Conservation (phyloP, 1,140 invertebrate genomes). For the Whitmania pigra region DNA sequence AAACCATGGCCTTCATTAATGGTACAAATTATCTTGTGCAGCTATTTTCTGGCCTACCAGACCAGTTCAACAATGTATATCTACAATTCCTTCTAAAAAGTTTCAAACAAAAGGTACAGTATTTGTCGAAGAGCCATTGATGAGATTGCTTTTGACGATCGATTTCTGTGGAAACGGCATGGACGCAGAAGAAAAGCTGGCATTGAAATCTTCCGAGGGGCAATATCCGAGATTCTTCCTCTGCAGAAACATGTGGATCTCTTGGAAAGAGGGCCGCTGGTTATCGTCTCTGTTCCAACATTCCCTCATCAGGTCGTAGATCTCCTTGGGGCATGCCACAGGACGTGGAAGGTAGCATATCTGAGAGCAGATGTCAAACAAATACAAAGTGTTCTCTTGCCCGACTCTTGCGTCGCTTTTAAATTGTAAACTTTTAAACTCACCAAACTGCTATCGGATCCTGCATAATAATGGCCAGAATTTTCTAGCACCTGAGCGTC, state of each 20-base stretch:
- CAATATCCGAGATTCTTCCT: slow-evolving; percentile 65
- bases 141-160: too few relatives aligned
- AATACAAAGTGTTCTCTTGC: background rate
- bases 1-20: too few relatives aligned
- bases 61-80: too few relatives aligned
- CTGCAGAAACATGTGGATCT: slow-evolving; percentile 79
- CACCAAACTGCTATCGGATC: slow-evolving; percentile 12
- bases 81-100: too few relatives aligned
- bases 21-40: too few relatives aligned
- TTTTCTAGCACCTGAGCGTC: slow-evolving; percentile 46
- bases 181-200: background rate
- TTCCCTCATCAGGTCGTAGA: slow-evolving; percentile 82
- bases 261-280: slow-evolving; percentile 65
- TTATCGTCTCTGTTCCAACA: slow-evolving; percentile 73
- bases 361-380: background rate
- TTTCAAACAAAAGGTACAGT: too few relatives aligned
- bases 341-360: slow-evolving; percentile 16
- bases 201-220: slow-evolving; percentile 34
- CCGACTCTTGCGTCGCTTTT: background rate
- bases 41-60: too few relatives aligned
- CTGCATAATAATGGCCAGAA: slow-evolving; percentile 11
- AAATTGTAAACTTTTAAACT: background rate
- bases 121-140: too few relatives aligned
- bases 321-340: slow-evolving; percentile 17
- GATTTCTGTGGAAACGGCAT: too few relatives aligned